phyloP scores from a whole-genome alignment of 1,140 invertebrate species.

The Heterodera carotae region DNA sequence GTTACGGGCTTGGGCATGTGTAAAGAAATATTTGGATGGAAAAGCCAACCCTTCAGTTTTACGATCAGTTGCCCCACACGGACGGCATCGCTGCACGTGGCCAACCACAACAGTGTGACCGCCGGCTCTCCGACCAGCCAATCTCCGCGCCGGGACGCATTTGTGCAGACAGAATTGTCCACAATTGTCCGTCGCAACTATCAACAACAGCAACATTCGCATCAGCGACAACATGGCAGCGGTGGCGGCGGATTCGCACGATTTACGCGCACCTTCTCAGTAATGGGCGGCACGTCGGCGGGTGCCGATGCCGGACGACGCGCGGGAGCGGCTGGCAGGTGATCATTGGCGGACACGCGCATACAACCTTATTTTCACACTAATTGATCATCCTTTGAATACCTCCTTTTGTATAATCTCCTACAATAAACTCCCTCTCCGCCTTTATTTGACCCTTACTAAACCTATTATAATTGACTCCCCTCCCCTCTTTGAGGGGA shows the following conservation, averaged over 20 bases:
- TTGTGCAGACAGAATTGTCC: constrained; percentile 52
- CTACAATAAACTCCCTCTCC: too few relatives aligned
- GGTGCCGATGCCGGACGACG: background rate
- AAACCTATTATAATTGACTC: too few relatives aligned
- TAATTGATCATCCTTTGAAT: too few relatives aligned
- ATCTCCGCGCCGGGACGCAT: constrained; percentile 38
- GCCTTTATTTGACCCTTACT: too few relatives aligned
- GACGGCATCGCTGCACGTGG: constrained; percentile 54
- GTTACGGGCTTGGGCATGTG: too few relatives aligned
- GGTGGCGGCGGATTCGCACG: constrained; percentile 12
- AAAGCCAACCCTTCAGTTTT: constrained; percentile 10
- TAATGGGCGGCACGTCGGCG: constrained; percentile 37
- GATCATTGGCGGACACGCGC: background rate
- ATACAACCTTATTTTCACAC: too few relatives aligned
- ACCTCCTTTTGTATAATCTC: too few relatives aligned
- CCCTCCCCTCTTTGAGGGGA: too few relatives aligned
- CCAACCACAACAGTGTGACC: constrained; percentile 38
- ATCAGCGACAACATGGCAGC: background rate
- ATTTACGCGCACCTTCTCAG: constrained; percentile 58
- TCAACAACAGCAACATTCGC: background rate
- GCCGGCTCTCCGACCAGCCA: constrained; percentile 1
- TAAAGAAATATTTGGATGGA: constrained; percentile 17
- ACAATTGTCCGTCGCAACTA: constrained; percentile 11
- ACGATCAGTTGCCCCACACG: constrained; percentile 50
- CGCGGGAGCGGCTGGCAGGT: background rate